These are phyloP conservation scores for Helicoverpa zea DNA, from an alignment of 1,140 invertebrate genomes.

Conservation along the genomic window DNA sequence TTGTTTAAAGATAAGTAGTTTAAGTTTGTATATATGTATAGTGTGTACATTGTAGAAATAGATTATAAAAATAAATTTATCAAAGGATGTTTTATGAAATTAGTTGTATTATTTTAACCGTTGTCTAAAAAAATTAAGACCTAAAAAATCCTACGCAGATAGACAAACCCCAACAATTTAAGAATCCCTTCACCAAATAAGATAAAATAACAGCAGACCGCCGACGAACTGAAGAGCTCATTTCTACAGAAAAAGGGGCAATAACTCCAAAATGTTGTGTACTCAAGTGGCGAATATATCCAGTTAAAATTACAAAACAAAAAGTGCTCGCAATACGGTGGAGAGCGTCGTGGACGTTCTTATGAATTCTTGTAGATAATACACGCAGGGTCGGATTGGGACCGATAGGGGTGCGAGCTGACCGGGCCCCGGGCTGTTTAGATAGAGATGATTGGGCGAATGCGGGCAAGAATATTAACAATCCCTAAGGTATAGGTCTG, in stretches of 20 bases:
- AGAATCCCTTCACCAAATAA: constrained; percentile 27
- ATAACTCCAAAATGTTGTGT: constrained; percentile 36
- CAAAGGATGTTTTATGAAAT: too few species aligned
- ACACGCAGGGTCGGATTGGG: constrained; percentile 19
- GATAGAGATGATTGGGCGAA: neutral
- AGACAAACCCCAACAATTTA: constrained; percentile 16
- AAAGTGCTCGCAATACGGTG: constrained; percentile 45
- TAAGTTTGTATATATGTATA: too few species aligned
- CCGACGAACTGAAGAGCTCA: constrained; percentile 37
- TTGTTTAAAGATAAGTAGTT: too few species aligned
- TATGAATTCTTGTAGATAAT: constrained; percentile 48
- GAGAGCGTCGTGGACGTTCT: constrained; percentile 39
- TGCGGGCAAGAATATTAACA: neutral
- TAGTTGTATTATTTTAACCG: too few species aligned
- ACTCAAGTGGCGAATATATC: constrained; percentile 44
- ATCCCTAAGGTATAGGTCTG: neutral
- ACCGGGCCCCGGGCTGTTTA: neutral
- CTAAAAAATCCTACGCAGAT: neutral
- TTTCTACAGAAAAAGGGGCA: constrained; percentile 34
- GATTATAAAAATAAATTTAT: too few species aligned
- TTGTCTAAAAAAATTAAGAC: neutral
- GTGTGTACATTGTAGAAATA: too few species aligned
- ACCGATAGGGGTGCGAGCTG: neutral
- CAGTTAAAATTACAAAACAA: constrained; percentile 50
- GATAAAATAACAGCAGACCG: constrained; percentile 21